These are phyloP conservation scores for Desmodus rotundus DNA, from an alignment of 2,113 vertebrate genomes.

Conservation along the genomic window DNA sequence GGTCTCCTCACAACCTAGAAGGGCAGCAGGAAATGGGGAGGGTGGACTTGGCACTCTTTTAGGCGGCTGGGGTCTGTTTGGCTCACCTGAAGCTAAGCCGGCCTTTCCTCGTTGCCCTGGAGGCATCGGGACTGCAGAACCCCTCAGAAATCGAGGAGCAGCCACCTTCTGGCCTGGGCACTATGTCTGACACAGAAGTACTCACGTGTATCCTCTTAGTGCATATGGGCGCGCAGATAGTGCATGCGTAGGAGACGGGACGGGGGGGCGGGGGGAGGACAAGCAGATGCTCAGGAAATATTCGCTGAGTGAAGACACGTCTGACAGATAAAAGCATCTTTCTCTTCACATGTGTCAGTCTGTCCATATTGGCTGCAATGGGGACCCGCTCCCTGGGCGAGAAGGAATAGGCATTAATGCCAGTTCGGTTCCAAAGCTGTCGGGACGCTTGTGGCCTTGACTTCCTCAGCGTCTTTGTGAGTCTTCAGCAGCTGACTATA, in stretches of 20 bases:
- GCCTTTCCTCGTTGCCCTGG: background rate
- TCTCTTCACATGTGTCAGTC: no score
- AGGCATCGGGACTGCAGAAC: background rate
- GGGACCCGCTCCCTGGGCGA: background rate
- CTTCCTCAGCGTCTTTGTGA: background rate
- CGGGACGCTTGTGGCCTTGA: background rate
- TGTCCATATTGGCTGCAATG: background rate
- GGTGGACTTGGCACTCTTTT: background rate
- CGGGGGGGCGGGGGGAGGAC: background rate
- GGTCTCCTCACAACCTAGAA: background rate
- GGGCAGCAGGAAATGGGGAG: no score
- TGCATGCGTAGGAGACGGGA: accelerated
- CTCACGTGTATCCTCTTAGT: accelerated
- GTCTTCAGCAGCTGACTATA: background rate
- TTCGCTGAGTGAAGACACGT: background rate
- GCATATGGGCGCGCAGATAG: background rate
- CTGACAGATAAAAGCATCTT: background rate
- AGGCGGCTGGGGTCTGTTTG: accelerated
- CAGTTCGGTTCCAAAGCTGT: background rate
- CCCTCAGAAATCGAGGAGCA: background rate
- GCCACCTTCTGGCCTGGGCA: background rate
- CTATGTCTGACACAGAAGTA: background rate
- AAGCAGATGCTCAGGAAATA: accelerated
- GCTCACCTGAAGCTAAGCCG: background rate
- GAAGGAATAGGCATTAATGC: background rate